Conservation (phyloP, 2,113 vertebrate genomes). For the Bos indicus region DNA sequence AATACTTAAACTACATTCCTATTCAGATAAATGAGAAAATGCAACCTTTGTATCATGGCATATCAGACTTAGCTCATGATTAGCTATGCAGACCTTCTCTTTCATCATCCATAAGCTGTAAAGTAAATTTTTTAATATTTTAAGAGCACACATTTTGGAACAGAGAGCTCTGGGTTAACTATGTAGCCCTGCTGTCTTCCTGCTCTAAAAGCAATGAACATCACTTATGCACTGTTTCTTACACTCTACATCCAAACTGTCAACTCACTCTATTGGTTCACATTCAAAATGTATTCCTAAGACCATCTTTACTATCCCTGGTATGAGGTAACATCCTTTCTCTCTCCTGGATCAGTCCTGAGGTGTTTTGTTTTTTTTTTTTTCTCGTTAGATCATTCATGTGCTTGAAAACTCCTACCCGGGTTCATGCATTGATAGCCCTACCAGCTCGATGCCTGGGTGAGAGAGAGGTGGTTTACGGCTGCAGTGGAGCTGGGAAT, state of each 20-base stretch:
- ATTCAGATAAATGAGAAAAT: background rate
- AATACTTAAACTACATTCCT: background rate
- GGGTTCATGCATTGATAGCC: background rate
- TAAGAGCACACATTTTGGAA: background rate
- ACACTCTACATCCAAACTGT: background rate
- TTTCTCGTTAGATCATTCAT: background rate
- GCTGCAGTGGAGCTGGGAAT: background rate
- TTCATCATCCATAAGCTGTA: background rate
- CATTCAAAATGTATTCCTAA: background rate
- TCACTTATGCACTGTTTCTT: background rate
- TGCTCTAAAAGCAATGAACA: background rate
- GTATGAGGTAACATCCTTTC: background rate
- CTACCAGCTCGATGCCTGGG: background rate
- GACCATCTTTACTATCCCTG: background rate
- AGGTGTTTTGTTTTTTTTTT: too few relatives aligned
- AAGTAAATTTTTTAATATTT: background rate
- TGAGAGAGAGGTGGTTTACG: accelerated
- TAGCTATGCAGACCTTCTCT: background rate
- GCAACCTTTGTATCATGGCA: background rate
- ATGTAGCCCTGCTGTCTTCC: background rate
- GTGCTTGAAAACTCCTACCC: background rate
- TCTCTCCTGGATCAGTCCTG: background rate
- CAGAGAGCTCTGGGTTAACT: background rate
- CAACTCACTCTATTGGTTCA: background rate
- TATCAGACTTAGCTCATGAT: background rate